Evolutionary conservation across 2,888 invertebrate genomes (phyloP).

Genomic region (Rugalucina vietnamica): DNA sequence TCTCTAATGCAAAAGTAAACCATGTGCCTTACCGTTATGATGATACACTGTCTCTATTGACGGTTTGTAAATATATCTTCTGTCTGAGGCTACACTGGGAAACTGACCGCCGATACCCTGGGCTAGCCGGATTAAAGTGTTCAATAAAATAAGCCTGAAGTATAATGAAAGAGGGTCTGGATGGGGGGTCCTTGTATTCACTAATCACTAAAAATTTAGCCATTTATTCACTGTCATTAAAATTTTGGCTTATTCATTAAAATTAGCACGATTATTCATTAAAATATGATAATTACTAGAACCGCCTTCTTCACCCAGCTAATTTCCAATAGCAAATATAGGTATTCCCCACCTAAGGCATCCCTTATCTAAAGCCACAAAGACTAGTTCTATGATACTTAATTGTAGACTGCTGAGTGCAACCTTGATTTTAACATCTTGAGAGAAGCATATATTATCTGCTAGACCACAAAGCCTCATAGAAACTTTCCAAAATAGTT

Average conservation of each 20-base stretch:
- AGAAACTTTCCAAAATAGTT: too few relatives aligned
- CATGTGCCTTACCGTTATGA: slow-evolving; percentile 67
- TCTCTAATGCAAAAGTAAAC: too few relatives aligned
- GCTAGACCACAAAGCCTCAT: too few relatives aligned
- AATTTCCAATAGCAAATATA: not conserved
- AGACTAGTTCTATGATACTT: too few relatives aligned
- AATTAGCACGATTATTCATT: not conserved
- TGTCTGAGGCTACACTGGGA: slow-evolving; percentile 66
- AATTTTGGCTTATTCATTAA: not conserved
- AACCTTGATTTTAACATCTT: too few relatives aligned
- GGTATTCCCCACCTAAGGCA: too few relatives aligned
- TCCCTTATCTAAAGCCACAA: too few relatives aligned
- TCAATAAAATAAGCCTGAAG: slow-evolving; percentile 64
- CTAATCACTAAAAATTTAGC: not conserved
- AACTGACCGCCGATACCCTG: slow-evolving; percentile 64
- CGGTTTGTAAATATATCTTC: slow-evolving; percentile 64
- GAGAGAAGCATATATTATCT: too few relatives aligned
- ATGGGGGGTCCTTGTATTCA: too few relatives aligned
- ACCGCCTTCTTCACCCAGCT: not conserved
- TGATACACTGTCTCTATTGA: slow-evolving; percentile 68
- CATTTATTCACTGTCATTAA: not conserved
- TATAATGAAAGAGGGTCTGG: too few relatives aligned
- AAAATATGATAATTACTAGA: not conserved
- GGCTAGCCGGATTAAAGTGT: slow-evolving; percentile 72
- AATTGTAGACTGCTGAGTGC: too few relatives aligned